Base-by-base conservation (phyloP, 2,113 vertebrate species). In the Vidua chalybeata region DNA sequence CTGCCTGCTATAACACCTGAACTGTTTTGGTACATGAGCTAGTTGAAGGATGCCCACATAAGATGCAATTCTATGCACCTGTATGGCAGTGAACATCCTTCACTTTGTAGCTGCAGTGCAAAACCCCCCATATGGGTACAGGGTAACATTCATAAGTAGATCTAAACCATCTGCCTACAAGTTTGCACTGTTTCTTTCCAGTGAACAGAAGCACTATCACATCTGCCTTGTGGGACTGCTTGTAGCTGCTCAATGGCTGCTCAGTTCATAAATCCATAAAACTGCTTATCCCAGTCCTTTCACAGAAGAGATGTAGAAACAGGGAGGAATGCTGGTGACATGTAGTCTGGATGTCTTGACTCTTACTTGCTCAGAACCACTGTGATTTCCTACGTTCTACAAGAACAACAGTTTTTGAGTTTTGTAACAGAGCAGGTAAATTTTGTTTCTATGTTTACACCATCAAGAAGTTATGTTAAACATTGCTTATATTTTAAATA, bases 1-100 rank as follows among this genome's bases (percentile, higher is more conserved):
- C 56, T 84, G 48, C 35, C 35, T 86, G 39, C 68, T 78, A 0
- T 37, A 84, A 81, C n/a, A 55, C 10, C 23, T 46, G 54, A 78
- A 37, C 31, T 68, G 49, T 39, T 87, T 72, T 68, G 58, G 31
- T 87, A 43, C 24, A 18, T 1, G 4, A 94, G 28, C 8, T 52
- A 49, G 49, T 24, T 82, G 80, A 91, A 84, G 28, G 77, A 82
- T 73, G 69, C 73, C 76, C 79, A 54, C 8, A 24, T 7, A 54
- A 84, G 46, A 19, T 56, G 31, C 45, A 46, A 64, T 82, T 79
- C 48, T 71, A 11, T 72, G 58, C 74, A 75, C 74, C 87, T 94
- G 91, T 39, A 41, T 79, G 66, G n/a, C 45, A 79, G 31, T 45
- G 69, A 89, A 68, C 52, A 82, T 73, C 81, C 81, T 87, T 92